Evolutionary conservation across 2,797 vertebrate species (phyloP).

Genomic region (Apodemus agrarius): DNA sequence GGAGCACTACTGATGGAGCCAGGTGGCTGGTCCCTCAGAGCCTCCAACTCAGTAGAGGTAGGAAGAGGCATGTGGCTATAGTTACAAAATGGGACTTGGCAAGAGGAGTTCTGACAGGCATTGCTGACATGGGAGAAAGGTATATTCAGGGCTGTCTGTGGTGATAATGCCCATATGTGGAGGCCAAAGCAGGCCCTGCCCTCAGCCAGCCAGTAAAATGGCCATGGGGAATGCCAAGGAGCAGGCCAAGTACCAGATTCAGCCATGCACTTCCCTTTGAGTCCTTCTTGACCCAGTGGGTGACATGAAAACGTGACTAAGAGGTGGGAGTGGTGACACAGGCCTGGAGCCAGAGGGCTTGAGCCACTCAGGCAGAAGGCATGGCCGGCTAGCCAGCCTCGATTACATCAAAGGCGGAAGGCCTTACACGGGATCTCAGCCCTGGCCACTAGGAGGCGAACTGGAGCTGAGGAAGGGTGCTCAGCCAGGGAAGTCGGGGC

Average conservation of each 20-base stretch:
- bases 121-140: neutral
- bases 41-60: neutral
- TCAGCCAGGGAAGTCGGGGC: too few relatives aligned
- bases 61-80: neutral
- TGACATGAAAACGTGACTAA: accelerated
- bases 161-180: neutral
- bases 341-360: neutral
- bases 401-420: neutral
- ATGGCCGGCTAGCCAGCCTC: neutral
- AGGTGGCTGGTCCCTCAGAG: neutral
- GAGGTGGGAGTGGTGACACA: neutral
- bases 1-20: neutral
- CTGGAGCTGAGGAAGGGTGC: too few relatives aligned
- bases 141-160: neutral
- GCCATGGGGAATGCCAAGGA: neutral
- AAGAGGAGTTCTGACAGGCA: neutral
- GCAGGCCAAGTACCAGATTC: neutral
- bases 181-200: neutral
- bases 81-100: neutral
- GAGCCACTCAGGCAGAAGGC: neutral
- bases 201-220: neutral
- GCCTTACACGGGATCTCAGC: neutral
- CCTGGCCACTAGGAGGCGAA: neutral
- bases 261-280: accelerated
- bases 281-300: neutral